Conservation (phyloP, 1,140 invertebrate species). For the Zophobas morio region DNA sequence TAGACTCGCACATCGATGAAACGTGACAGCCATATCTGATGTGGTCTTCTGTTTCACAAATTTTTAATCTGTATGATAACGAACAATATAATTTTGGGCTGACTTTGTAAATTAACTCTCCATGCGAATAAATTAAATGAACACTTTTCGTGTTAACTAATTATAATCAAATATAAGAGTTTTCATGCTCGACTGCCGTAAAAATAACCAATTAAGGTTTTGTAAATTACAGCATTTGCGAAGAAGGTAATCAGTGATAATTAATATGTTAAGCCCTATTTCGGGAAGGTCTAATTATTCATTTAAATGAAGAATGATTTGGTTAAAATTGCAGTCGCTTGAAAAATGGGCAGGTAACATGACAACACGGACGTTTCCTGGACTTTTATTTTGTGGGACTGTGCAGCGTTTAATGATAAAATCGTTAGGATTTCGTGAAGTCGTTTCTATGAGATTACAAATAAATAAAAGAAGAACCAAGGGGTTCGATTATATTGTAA, state of each 20-base stretch:
- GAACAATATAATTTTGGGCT: background rate
- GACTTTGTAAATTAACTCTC: background rate
- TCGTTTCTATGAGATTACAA: too few species aligned
- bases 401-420: too few species aligned
- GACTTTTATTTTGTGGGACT: too few species aligned
- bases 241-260: conserved; percentile 17
- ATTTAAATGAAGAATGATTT: conserved; percentile 22
- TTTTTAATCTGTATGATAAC: background rate
- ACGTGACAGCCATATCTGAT: background rate
- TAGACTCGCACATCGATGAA: background rate
- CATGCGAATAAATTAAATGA: conserved; percentile 1
- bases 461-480: too few species aligned
- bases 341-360: background rate
- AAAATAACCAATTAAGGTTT: conserved; percentile 5
- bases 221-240: conserved; percentile 4
- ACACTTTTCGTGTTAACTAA: conserved; percentile 10
- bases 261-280: conserved; percentile 5
- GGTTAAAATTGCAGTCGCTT: background rate
- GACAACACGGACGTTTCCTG: too few species aligned
- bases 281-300: background rate
- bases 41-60: too few species aligned
- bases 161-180: background rate
- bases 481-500: too few species aligned
- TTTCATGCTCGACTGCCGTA: conserved; percentile 15
- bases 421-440: too few species aligned